Conservation (phyloP, 2,797 vertebrate genomes). For the Phrynocephalus forsythii region DNA sequence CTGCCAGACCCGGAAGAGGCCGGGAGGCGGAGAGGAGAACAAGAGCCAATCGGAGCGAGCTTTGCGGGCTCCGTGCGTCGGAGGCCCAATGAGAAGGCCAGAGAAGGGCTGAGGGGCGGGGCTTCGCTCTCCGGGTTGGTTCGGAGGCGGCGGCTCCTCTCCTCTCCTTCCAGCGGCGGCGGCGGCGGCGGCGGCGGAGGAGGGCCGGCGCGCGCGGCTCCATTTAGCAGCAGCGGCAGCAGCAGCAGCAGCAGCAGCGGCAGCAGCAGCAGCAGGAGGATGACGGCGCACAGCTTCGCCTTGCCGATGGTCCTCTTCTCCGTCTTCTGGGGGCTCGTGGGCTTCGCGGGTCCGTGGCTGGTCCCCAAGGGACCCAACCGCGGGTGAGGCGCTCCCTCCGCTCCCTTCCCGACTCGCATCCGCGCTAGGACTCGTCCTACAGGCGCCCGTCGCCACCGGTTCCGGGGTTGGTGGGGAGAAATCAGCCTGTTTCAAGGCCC, state of each 20-base stretch:
- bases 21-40: neutral
- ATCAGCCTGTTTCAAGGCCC: neutral
- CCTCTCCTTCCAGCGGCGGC: neutral
- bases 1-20: too few species aligned
- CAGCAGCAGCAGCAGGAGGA: conserved; percentile 50
- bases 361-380: conserved; percentile 97
- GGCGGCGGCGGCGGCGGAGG: too few species aligned
- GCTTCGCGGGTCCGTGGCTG: conserved; percentile 91
- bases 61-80: neutral
- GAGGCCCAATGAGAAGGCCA: neutral
- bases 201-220: neutral
- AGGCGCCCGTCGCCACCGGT: too few species aligned
- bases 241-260: too few species aligned
- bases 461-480: neutral
- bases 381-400: conserved; percentile 80
- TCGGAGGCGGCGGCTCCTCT: neutral
- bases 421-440: too few species aligned
- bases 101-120: neutral
- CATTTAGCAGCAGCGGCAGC: neutral
- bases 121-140: neutral
- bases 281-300: conserved; percentile 93
- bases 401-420: neutral
- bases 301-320: conserved; percentile 95
- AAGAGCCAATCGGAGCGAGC: neutral
- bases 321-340: conserved; percentile 92